These are phyloP conservation scores for Acomys russatus DNA, from an alignment of 2,797 vertebrate genomes.

Conservation along the genomic window DNA sequence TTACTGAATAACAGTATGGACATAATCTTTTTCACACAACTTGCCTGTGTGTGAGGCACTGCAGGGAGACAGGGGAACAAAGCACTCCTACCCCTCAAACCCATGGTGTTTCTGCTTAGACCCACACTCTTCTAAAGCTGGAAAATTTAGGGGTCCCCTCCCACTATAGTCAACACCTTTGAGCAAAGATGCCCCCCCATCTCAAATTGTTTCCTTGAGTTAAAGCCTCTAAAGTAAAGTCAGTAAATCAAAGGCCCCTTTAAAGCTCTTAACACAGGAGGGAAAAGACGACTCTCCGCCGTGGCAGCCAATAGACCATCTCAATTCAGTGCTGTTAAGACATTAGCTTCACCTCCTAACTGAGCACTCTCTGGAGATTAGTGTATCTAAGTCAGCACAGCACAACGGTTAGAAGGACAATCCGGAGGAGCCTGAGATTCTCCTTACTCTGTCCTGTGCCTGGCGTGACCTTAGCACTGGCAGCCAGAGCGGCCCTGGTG, in stretches of 20 bases:
- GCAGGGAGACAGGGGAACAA: background rate
- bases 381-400: slow-evolving; percentile 32
- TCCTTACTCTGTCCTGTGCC: slow-evolving; percentile 13
- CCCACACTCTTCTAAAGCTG: background rate
- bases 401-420: slow-evolving; percentile 20
- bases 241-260: slow-evolving; percentile 31
- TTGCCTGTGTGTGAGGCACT: background rate
- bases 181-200: background rate
- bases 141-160: background rate
- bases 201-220: slow-evolving; percentile 60
- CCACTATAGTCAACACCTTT: slow-evolving; percentile 15
- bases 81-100: background rate
- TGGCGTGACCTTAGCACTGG: background rate
- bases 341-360: slow-evolving; percentile 7
- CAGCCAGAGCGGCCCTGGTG: background rate
- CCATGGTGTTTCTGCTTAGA: background rate
- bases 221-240: slow-evolving; percentile 53
- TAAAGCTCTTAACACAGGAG: slow-evolving; percentile 6
- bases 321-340: slow-evolving; percentile 30
- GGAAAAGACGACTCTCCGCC: slow-evolving; percentile 10
- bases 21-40: slow-evolving; percentile 12
- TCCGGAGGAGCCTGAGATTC: background rate
- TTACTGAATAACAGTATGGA: background rate
- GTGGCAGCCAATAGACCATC: background rate
- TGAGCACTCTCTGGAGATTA: slow-evolving; percentile 9